Percentiles rank a stretch among this genome's conserved stretches.
Evolutionary conservation across 2,888 invertebrate genomes (phyloP).

Genomic region (Dascillus cervinus): DNA sequence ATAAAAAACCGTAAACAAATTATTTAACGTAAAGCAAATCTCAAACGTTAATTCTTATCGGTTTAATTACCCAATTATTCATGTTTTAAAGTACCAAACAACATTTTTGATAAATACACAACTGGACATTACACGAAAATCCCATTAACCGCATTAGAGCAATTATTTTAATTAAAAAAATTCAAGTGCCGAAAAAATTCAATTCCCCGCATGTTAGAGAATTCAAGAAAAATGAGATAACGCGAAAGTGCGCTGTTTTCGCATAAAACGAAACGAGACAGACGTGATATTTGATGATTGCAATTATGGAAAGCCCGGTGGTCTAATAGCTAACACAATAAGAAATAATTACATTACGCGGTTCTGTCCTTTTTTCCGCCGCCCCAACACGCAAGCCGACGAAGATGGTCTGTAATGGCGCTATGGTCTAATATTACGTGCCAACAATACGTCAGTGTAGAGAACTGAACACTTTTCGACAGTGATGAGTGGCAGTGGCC

Average conservation of each 20-base stretch:
- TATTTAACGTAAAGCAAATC: too few species aligned
- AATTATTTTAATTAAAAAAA: too few species aligned
- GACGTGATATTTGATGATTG: conserved; percentile 26
- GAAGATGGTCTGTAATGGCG: conserved; percentile 12
- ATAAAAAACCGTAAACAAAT: too few species aligned
- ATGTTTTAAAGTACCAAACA: too few species aligned
- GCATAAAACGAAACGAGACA: background rate
- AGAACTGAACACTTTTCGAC: conserved; percentile 25
- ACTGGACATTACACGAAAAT: too few species aligned
- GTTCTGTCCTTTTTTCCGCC: conserved; percentile 18
- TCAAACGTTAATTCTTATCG: too few species aligned
- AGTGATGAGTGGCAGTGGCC: conserved; percentile 26
- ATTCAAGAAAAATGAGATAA: too few species aligned
- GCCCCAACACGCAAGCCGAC: conserved; percentile 6
- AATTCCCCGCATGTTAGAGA: too few species aligned
- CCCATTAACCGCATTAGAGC: too few species aligned
- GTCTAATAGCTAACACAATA: conserved; percentile 23
- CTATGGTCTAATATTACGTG: conserved; percentile 24
- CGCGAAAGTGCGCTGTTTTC: background rate
- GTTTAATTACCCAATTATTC: too few species aligned
- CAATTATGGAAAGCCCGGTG: conserved; percentile 26
- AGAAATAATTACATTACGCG: conserved; percentile 23
- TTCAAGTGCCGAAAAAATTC: too few species aligned
- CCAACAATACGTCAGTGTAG: conserved; percentile 25
- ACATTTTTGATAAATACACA: too few species aligned